phyloP scores from a whole-genome alignment of 2,797 vertebrate genomes.

The Sarcoramphus papa region DNA sequence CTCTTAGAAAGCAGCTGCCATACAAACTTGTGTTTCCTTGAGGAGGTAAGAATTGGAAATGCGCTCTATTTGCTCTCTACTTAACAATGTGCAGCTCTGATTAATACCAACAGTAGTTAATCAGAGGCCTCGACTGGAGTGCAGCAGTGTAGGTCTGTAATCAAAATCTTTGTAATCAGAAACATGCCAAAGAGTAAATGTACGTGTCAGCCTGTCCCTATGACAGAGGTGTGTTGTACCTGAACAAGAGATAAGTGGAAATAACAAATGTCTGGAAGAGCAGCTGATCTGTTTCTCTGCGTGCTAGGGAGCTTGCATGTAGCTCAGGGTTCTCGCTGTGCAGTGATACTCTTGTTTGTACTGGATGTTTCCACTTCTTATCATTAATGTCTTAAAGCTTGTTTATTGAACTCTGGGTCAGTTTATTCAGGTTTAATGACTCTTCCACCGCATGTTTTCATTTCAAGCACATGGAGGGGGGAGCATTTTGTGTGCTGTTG shows the following conservation, averaged over 20 bases:
- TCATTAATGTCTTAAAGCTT: constrained; percentile 44
- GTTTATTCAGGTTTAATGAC: constrained; percentile 69
- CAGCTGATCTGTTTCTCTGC: not conserved
- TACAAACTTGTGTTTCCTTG: not conserved
- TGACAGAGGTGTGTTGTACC: not conserved
- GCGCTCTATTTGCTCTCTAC: not conserved
- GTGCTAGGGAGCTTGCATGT: not conserved
- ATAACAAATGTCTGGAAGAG: not conserved
- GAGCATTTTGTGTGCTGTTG: not conserved
- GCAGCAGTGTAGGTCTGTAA: not conserved
- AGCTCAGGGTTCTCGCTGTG: not conserved
- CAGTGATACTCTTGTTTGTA: constrained; percentile 13
- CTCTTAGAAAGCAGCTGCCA: not conserved
- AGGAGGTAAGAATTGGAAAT: not conserved
- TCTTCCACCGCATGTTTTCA: constrained; percentile 19
- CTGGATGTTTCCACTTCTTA: constrained; percentile 56
- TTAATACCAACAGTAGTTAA: not conserved
- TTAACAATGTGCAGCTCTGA: not conserved
- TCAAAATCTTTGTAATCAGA: not conserved
- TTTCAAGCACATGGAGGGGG: not conserved
- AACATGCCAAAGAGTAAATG: not conserved
- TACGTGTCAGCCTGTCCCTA: not conserved
- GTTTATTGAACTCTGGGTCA: constrained; percentile 63
- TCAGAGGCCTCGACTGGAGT: not conserved
- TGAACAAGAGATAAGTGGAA: not conserved